Evolutionary conservation across 2,797 vertebrate genomes (phyloP).

Genomic region (Typhlichthys eigenmanni): DNA sequence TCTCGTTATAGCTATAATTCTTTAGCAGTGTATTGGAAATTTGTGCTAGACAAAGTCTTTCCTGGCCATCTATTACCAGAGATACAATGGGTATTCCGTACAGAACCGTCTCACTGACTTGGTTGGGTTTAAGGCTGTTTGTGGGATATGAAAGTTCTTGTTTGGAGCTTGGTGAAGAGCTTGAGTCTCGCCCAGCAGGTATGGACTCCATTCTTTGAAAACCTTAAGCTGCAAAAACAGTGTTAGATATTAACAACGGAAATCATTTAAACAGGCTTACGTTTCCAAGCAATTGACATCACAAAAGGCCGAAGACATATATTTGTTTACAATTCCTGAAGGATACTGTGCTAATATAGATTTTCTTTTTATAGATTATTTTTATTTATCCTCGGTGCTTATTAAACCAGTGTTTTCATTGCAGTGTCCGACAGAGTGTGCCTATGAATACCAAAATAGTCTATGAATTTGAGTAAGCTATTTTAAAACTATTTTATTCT

Average conservation of each 20-base stretch:
- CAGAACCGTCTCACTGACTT: slow-evolving; percentile 92
- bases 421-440: background rate
- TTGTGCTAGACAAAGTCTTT: slow-evolving; percentile 90
- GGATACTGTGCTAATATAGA: background rate
- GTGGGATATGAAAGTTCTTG: slow-evolving; percentile 88
- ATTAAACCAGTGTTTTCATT: background rate
- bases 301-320: background rate
- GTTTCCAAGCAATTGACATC: background rate
- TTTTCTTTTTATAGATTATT: background rate
- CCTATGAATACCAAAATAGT: background rate
- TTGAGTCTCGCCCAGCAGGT: slow-evolving; percentile 88
- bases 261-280: background rate
- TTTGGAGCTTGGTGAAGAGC: slow-evolving; percentile 89
- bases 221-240: slow-evolving; percentile 59
- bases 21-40: slow-evolving; percentile 92
- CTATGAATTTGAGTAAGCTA: background rate
- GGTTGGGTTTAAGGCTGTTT: slow-evolving; percentile 91
- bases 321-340: slow-evolving; percentile 6
- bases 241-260: slow-evolving; percentile 20
- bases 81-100: slow-evolving; percentile 97
- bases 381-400: background rate
- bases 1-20: slow-evolving; percentile 94
- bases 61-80: slow-evolving; percentile 95
- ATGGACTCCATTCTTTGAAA: slow-evolving; percentile 90
- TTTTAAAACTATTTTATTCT: background rate